phyloP scores from a whole-genome alignment of 2,797 vertebrate species.

The Scolopax bukidnonensis region DNA sequence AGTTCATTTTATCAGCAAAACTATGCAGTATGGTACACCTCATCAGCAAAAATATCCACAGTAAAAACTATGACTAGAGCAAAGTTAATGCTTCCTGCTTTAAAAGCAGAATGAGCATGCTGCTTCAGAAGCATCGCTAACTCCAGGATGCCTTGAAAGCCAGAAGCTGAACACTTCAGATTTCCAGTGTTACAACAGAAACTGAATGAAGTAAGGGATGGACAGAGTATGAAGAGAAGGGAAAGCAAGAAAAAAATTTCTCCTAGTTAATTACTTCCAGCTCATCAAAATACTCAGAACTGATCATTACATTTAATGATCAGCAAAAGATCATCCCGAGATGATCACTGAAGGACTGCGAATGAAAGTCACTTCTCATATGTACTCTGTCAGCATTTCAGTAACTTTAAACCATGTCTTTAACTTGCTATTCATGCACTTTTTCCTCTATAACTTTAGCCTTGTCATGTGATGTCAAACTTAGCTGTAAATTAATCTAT shows the following conservation, averaged over 20 bases:
- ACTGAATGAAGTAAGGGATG: not conserved
- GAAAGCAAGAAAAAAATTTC: not conserved
- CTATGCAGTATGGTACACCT: not conserved
- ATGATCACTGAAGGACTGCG: not conserved
- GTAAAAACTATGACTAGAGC: not conserved
- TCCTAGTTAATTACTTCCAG: not conserved
- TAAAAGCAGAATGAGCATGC: not conserved
- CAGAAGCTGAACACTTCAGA: not conserved
- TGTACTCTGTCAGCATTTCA: not conserved
- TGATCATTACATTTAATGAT: rapidly evolving
- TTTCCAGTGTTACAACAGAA: not conserved
- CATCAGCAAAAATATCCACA: not conserved
- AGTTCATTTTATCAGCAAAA: not conserved
- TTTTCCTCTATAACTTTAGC: not conserved
- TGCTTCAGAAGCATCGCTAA: not conserved
- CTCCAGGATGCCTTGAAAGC: not conserved
- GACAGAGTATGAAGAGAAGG: not conserved
- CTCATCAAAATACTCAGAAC: not conserved
- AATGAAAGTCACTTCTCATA: not conserved
- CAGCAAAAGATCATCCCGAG: not conserved
- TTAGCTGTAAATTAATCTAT: not conserved
- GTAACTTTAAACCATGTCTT: not conserved
- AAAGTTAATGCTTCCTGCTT: not conserved
- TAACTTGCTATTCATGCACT: not conserved
- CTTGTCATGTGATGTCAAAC: not conserved